Conservation (phyloP, 2,113 vertebrate species). For the Hoplias malabaricus region DNA sequence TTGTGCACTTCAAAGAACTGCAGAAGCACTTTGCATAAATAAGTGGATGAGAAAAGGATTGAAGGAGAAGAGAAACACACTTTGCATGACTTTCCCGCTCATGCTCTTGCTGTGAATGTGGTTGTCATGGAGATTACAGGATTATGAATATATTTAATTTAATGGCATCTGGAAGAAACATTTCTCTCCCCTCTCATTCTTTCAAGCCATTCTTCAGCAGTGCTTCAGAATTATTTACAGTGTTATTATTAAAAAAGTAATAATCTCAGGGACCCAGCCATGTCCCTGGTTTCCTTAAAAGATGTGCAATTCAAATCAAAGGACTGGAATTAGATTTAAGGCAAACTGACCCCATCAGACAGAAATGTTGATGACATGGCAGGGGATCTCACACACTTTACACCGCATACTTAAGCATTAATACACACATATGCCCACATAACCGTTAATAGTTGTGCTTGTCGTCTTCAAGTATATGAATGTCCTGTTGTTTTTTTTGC, state of each 20-base stretch:
- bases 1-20: slow-evolving; percentile 16
- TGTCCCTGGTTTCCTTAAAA: neutral
- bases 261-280: slow-evolving; percentile 5
- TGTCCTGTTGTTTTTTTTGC: too few species aligned
- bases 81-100: slow-evolving; percentile 62
- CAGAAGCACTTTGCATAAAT: slow-evolving; percentile 19
- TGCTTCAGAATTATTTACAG: slow-evolving; percentile 31
- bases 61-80: slow-evolving; percentile 40
- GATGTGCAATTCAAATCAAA: slow-evolving; percentile 6
- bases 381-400: slow-evolving; percentile 16
- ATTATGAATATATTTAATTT: slow-evolving; percentile 80
- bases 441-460: neutral
- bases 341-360: slow-evolving; percentile 9
- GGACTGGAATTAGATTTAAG: slow-evolving; percentile 19
- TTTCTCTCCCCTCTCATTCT: slow-evolving; percentile 40
- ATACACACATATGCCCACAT: neutral
- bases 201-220: slow-evolving; percentile 23
- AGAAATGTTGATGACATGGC: slow-evolving; percentile 33
- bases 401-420: neutral
- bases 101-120: slow-evolving; percentile 66
- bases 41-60: slow-evolving; percentile 13
- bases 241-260: slow-evolving; percentile 25
- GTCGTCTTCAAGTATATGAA: neutral
- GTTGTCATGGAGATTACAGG: slow-evolving; percentile 83
- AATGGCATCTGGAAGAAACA: slow-evolving; percentile 75